phyloP scores from a whole-genome alignment of 2,113 vertebrate genomes.

The Megalops atlanticus region DNA sequence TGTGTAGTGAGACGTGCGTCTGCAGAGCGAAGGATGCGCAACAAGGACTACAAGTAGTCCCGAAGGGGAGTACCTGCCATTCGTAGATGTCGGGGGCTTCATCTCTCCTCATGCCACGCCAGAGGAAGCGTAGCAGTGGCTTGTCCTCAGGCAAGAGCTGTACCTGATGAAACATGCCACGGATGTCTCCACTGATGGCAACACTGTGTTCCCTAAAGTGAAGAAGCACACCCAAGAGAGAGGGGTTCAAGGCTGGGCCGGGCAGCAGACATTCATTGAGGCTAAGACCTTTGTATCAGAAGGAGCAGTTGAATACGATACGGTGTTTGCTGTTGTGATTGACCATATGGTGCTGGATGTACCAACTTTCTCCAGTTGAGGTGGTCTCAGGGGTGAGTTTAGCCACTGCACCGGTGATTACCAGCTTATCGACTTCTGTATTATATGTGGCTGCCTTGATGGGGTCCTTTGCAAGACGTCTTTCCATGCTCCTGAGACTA shows the following conservation, averaged over 20 bases:
- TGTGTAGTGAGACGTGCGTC: no score
- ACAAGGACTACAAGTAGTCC: no score
- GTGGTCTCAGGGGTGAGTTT: background rate
- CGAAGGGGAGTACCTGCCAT: no score
- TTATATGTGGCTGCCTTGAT: background rate
- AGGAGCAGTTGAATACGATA: constrained; percentile 11
- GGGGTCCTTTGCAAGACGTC: background rate
- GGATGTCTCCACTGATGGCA: background rate
- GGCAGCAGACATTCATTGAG: background rate
- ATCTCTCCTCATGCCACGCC: constrained; percentile 9
- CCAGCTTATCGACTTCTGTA: background rate
- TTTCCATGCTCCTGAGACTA: background rate
- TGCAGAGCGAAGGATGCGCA: no score
- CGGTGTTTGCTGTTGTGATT: constrained; percentile 5
- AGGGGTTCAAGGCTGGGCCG: background rate
- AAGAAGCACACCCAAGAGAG: constrained; percentile 1
- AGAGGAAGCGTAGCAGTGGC: background rate
- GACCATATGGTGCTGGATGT: constrained; percentile 16
- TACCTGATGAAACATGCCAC: constrained; percentile 16
- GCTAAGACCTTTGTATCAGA: background rate
- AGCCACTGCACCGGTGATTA: background rate
- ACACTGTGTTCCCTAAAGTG: background rate
- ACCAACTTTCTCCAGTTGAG: constrained; percentile 3
- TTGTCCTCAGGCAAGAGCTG: background rate
- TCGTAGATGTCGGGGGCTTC: no score